Conservation (phyloP, 2,888 invertebrate species). For the Acleris cristana region DNA sequence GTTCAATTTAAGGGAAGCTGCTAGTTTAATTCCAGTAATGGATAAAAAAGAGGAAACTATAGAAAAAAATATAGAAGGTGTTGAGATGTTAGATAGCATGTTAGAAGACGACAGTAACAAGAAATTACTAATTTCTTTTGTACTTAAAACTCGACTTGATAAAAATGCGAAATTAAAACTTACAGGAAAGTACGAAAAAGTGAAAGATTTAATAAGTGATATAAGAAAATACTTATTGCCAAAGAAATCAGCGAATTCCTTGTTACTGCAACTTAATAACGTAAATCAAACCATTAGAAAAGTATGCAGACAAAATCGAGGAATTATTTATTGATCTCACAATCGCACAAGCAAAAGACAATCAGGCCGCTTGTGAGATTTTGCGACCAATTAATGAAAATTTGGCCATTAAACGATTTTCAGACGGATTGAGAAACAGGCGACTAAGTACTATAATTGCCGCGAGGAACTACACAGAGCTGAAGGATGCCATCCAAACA, state of each 20-base stretch:
- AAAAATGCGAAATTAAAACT: constrained; percentile 26
- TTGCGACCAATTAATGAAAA: no score
- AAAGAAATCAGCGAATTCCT: constrained; percentile 26
- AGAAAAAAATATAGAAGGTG: constrained; percentile 9
- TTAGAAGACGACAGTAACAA: not conserved
- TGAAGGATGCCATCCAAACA: constrained; percentile 3
- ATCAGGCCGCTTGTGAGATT: no score
- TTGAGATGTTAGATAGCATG: constrained; percentile 7
- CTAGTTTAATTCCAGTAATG: constrained; percentile 7
- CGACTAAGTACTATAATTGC: constrained; percentile 2
- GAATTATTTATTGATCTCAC: no score
- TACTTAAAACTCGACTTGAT: constrained; percentile 20
- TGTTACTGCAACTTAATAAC: constrained; percentile 18
- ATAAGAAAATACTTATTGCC: constrained; percentile 20
- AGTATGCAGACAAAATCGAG: no score
- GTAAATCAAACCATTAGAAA: constrained; percentile 11
- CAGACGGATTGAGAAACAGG: not conserved
- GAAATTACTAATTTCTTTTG: constrained; percentile 21
- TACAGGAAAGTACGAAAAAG: constrained; percentile 5
- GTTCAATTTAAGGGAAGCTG: constrained; percentile 11
- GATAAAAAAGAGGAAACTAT: constrained; percentile 8
- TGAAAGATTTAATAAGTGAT: constrained; percentile 8
- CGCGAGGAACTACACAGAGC: constrained; percentile 7
- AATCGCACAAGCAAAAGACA: no score
- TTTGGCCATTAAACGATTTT: no score